Conservation (phyloP, 1,140 invertebrate species). For the Mactra quadrangularis region DNA sequence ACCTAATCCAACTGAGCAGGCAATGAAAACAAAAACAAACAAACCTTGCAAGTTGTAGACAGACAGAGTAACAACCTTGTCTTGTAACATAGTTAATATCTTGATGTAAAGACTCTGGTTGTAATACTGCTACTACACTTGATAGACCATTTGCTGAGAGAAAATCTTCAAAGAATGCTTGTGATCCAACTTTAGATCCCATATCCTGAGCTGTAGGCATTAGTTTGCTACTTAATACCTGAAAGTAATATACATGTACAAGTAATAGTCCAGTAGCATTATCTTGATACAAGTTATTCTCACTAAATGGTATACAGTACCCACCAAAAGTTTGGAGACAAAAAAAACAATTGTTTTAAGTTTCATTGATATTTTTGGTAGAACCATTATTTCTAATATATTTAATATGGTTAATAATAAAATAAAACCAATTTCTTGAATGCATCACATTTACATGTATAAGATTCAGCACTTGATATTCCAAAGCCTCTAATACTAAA, state of each 20-base stretch:
- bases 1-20: no score
- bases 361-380: background rate
- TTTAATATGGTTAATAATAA: no score
- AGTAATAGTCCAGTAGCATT: no score
- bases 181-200: constrained; percentile 79
- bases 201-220: constrained; percentile 84
- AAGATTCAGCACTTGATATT: no score
- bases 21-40: no score
- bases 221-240: constrained; percentile 85
- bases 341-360: background rate
- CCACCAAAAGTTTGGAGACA: no score
- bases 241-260: constrained; percentile 32
- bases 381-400: no score
- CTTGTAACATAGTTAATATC: constrained; percentile 85
- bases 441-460: no score
- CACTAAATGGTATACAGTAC: no score
- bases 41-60: constrained; percentile 85
- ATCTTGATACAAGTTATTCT: no score
- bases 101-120: constrained; percentile 83
- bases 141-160: constrained; percentile 83
- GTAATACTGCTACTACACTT: constrained; percentile 84
- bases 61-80: constrained; percentile 85
- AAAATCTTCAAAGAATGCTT: constrained; percentile 84
- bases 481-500: no score
- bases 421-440: no score